Evolutionary conservation across 2,797 vertebrate genomes (phyloP).

Genomic region (Simalia tracyae): DNA sequence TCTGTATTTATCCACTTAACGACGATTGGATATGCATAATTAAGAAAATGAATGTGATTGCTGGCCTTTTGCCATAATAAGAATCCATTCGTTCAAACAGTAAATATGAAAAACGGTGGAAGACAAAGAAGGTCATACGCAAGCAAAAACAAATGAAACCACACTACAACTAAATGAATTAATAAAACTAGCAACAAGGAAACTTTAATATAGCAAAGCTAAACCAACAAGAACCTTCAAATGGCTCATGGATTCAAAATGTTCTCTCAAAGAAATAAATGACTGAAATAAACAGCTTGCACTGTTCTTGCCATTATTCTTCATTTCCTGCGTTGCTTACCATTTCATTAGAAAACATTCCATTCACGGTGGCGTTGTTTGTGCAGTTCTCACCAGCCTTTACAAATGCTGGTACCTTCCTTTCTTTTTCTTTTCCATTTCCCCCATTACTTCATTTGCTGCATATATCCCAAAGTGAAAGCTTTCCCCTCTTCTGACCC

Average conservation of each 20-base stretch:
- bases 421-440: slow-evolving; percentile 1
- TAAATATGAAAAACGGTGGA: background rate
- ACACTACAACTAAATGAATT: background rate
- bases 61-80: background rate
- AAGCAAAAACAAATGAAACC: background rate
- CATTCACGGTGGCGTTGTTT: background rate
- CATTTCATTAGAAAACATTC: background rate
- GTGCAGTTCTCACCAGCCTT: too few relatives aligned
- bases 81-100: background rate
- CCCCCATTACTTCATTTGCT: slow-evolving; percentile 54
- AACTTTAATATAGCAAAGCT: background rate
- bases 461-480: slow-evolving; percentile 67
- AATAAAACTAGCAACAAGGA: background rate
- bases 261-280: background rate
- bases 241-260: background rate
- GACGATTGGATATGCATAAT: background rate
- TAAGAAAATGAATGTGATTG: background rate
- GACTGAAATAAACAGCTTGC: background rate
- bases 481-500: slow-evolving; percentile 59
- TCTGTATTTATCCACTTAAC: background rate
- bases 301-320: background rate
- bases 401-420: background rate
- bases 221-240: background rate
- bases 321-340: background rate
- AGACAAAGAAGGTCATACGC: background rate